Evolutionary conservation across 1,140 invertebrate species (phyloP).

Genomic region (Caenorhabditis remanei): DNA sequence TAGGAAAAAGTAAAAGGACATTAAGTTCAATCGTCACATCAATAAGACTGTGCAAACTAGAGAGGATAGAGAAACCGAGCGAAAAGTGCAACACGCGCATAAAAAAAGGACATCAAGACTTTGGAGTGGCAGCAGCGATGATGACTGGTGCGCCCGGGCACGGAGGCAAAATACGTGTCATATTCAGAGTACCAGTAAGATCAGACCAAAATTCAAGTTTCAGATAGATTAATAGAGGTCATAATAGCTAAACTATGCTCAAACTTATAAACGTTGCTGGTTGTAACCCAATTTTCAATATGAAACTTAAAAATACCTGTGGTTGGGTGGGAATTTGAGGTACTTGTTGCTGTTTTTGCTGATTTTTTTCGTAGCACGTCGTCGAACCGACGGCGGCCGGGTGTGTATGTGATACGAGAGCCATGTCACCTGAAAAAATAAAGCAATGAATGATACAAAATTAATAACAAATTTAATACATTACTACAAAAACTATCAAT

Average conservation of each 20-base stretch:
- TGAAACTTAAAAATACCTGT: conserved; percentile 34
- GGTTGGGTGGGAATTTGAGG: conserved; percentile 43
- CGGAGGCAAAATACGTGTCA: conserved; percentile 28
- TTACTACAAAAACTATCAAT: not conserved
- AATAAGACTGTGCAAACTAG: conserved; percentile 1
- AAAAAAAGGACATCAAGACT: conserved; percentile 53
- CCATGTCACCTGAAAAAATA: conserved; percentile 62
- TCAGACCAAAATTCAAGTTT: not conserved
- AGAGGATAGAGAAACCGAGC: not conserved
- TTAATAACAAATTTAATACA: not conserved
- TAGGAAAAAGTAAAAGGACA: not conserved
- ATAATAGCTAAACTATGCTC: too few species aligned
- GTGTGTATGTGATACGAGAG: conserved; percentile 56
- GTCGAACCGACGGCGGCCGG: conserved; percentile 45
- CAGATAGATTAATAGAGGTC: too few species aligned
- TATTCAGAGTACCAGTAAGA: conserved; percentile 16
- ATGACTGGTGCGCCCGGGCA: conserved; percentile 3
- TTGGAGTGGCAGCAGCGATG: conserved; percentile 24
- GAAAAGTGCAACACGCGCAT: conserved; percentile 53
- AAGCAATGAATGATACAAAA: not conserved
- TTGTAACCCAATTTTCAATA: not conserved
- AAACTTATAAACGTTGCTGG: too few species aligned
- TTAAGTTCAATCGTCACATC: not conserved
- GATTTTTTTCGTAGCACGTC: conserved; percentile 55
- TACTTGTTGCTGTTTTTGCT: conserved; percentile 53